Evolutionary conservation across 2,888 invertebrate species (phyloP).

Genomic region (Caenorhabditis uteleia): DNA sequence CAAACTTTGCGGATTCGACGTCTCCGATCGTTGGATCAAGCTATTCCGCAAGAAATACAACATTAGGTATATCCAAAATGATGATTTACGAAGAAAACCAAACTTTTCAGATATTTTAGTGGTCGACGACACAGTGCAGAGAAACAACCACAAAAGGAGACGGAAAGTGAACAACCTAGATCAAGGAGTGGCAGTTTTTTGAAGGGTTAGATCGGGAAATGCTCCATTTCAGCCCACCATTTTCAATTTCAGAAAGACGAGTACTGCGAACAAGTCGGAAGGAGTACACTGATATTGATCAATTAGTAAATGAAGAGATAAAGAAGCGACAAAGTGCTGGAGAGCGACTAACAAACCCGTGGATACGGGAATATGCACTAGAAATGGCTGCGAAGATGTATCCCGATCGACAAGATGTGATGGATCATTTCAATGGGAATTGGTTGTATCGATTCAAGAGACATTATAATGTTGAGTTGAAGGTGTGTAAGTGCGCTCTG

Average conservation of each 20-base stretch:
- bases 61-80: slow-evolving; percentile 26
- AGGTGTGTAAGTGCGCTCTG: too few species aligned
- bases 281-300: slow-evolving; percentile 23
- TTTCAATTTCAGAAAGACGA: slow-evolving; percentile 25
- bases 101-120: slow-evolving; percentile 34
- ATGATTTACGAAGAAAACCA: too few species aligned
- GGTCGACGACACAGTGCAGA: slow-evolving; percentile 31
- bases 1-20: slow-evolving; percentile 23
- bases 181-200: slow-evolving; percentile 25
- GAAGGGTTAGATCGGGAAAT: too few species aligned
- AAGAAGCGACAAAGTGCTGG: slow-evolving; percentile 6
- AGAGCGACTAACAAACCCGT: slow-evolving; percentile 35
- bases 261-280: slow-evolving; percentile 12
- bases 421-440: slow-evolving; percentile 18
- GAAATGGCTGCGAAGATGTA: slow-evolving; percentile 9
- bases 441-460: slow-evolving; percentile 33
- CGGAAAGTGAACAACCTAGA: too few species aligned
- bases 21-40: slow-evolving; percentile 38
- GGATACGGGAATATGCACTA: slow-evolving; percentile 31
- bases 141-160: too few species aligned
- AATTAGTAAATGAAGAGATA: slow-evolving; percentile 19
- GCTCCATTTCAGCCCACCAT: neutral
- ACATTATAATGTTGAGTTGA: slow-evolving; percentile 26
- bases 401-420: slow-evolving; percentile 1
- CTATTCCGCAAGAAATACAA: slow-evolving; percentile 22